These are phyloP conservation scores for Toxostoma redivivum DNA, from an alignment of 2,113 vertebrate species.

Conservation along the genomic window DNA sequence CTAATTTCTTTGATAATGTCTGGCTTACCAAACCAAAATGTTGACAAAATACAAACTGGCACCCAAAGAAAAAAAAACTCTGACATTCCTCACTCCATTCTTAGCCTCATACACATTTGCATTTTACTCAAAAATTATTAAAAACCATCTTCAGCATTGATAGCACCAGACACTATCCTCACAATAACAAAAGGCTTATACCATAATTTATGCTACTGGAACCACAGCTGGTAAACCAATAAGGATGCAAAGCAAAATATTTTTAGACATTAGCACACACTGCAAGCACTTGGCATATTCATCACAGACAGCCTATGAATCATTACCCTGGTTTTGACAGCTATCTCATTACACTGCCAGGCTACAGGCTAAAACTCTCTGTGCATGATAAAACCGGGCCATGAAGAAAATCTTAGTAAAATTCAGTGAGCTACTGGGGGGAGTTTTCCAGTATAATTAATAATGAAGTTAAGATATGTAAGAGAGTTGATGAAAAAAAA, in stretches of 20 bases:
- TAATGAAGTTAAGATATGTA: neutral
- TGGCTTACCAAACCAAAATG: neutral
- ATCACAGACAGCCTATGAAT: slow-evolving; percentile 48
- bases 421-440: neutral
- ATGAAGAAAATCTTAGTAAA: slow-evolving; percentile 16
- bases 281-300: slow-evolving; percentile 6
- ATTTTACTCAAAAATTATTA: neutral
- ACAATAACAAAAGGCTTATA: neutral
- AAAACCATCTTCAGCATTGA: neutral
- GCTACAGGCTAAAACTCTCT: slow-evolving; percentile 29
- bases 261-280: neutral
- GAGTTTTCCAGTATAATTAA: neutral
- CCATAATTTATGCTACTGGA: neutral
- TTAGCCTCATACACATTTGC: neutral
- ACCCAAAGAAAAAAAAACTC: neutral
- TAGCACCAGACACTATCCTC: neutral
- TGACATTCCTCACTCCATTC: neutral
- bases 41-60: neutral
- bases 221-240: neutral
- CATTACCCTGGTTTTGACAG: slow-evolving; percentile 44
- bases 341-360: slow-evolving; percentile 48
- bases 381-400: slow-evolving; percentile 20
- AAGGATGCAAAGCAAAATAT: neutral
- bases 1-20: neutral
- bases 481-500: neutral